These are phyloP conservation scores for Nebria salina DNA, from an alignment of 2,888 invertebrate genomes.

Conservation along the genomic window DNA sequence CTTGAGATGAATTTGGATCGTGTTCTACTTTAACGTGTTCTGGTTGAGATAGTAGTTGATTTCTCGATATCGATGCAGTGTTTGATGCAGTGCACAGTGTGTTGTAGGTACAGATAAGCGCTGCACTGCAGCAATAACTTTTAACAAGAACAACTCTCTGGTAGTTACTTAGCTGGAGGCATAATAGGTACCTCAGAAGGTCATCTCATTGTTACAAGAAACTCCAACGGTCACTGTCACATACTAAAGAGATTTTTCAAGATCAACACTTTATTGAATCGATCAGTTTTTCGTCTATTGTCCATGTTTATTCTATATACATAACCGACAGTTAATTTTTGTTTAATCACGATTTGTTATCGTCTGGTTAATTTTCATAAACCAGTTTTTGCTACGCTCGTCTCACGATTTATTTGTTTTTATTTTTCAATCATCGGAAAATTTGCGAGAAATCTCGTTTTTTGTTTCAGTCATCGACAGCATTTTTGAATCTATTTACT, in stretches of 20 bases:
- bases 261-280: background rate
- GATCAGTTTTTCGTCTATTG: background rate
- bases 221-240: background rate
- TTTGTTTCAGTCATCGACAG: background rate
- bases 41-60: too few relatives aligned
- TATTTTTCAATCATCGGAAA: background rate
- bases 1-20: too few relatives aligned
- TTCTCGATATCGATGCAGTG: too few relatives aligned
- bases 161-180: background rate
- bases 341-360: background rate
- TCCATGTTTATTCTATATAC: background rate
- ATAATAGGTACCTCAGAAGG: background rate
- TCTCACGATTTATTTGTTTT: background rate
- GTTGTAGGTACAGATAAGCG: background rate
- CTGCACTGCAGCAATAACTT: background rate
- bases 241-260: background rate
- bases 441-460: background rate
- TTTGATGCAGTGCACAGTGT: background rate
- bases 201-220: background rate
- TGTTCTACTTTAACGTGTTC: too few relatives aligned
- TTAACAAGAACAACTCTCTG: conserved; percentile 1
- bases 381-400: background rate
- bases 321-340: background rate
- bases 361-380: background rate
- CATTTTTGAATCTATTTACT: too few relatives aligned